phyloP scores from a whole-genome alignment of 2,113 vertebrate genomes.

The Pelmatolapia mariae region DNA sequence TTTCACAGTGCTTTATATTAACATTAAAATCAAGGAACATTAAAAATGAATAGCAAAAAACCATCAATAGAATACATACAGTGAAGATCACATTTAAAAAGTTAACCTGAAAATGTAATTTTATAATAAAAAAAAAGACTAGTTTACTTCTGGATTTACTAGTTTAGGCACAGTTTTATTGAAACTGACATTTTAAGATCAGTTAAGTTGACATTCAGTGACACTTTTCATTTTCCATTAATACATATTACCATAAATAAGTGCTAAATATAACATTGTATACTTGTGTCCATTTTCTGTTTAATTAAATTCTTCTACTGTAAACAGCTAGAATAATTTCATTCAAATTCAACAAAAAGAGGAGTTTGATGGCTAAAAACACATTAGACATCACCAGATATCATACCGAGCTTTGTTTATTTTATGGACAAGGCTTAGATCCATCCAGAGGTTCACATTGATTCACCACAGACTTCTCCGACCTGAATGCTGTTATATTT shows the following conservation, averaged over 20 bases:
- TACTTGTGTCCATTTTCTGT: background rate
- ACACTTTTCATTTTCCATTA: background rate
- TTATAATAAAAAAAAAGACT: background rate
- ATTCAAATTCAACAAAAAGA: background rate
- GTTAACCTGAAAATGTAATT: background rate
- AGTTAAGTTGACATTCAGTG: background rate
- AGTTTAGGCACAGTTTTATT: background rate
- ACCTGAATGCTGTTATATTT: accelerated
- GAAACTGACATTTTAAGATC: background rate
- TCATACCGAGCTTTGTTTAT: background rate
- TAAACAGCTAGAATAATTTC: accelerated
- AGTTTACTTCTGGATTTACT: background rate
- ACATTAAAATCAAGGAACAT: no score
- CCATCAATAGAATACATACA: no score
- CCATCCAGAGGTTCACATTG: background rate
- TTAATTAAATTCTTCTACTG: background rate
- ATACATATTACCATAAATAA: background rate
- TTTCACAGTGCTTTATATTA: no score
- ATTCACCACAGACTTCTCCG: background rate
- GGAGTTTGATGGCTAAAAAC: accelerated
- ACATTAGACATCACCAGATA: background rate
- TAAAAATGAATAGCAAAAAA: no score
- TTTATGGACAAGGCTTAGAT: background rate
- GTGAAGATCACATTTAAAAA: no score
- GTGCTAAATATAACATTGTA: background rate